These are phyloP conservation scores for Drosophila eohydei DNA, from an alignment of 2,888 invertebrate species.

Conservation along the genomic window DNA sequence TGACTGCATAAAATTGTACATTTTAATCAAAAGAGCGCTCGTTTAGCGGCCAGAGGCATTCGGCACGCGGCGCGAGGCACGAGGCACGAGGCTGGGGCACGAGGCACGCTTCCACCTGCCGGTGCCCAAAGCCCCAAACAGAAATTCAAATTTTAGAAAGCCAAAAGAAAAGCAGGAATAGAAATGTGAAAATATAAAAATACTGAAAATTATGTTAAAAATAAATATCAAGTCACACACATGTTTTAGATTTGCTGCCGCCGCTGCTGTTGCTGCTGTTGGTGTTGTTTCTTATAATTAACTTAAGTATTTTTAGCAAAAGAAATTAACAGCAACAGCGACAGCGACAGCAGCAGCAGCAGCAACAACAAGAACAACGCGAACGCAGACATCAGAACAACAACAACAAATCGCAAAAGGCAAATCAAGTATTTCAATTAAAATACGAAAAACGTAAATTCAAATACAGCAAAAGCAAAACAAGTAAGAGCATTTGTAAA, in stretches of 20 bases:
- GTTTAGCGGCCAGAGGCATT: not conserved
- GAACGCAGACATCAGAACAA: constrained; percentile 1
- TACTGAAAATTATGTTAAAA: constrained; percentile 60
- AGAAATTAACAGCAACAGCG: constrained; percentile 44
- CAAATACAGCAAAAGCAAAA: constrained; percentile 27
- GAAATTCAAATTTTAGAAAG: constrained; percentile 5
- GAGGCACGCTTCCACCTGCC: constrained; percentile 31
- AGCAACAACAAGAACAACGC: constrained; percentile 23
- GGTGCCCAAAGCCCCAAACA: constrained; percentile 1
- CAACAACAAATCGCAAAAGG: constrained; percentile 27
- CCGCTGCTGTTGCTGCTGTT: constrained; percentile 36
- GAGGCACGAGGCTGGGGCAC: constrained; percentile 7
- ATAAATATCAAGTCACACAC: constrained; percentile 77
- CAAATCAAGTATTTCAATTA: constrained; percentile 69
- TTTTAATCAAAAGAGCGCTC: constrained; percentile 27
- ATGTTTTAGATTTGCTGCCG: constrained; percentile 72
- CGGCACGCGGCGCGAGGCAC: not conserved
- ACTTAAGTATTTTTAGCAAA: constrained; percentile 76
- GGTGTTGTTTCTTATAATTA: constrained; percentile 71
- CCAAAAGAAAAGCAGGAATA: constrained; percentile 7
- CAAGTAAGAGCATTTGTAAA: not conserved
- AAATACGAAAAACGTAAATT: constrained; percentile 55
- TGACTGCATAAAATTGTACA: constrained; percentile 54
- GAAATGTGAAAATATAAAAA: constrained; percentile 29
- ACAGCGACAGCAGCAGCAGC: constrained; percentile 27